Evolutionary conservation across 2,797 vertebrate genomes (phyloP), one percentile per base, ranked within the genome.

Genomic region (Lycodopsis pacificus): DNA sequence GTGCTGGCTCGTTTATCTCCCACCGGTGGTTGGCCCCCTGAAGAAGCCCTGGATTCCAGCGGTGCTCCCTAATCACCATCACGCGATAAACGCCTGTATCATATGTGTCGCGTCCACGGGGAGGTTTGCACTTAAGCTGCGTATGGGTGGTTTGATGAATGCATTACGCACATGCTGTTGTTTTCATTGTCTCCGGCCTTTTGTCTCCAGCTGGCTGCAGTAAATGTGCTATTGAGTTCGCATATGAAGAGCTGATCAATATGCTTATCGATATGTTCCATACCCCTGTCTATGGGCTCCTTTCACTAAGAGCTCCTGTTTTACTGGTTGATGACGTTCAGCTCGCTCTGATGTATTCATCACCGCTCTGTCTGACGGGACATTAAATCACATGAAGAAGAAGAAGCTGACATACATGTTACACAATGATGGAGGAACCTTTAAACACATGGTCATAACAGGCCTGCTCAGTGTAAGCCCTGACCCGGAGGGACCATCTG

Each of bases 131-230:
- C 34, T 48, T 81, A 84, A 75, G 65, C 81, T 44, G 71, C 38
- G 78, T 73, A 71, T 12, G 5, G 68, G 13, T 22, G 72, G 2
- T 75, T 51, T 68, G 73, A 32, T 48, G 57, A 40, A 75, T n/a
- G 38, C 84, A 11, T 53, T 57, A 71, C 74, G 77, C 87, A 84
- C 88, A 86, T 80, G 85, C 68, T 82, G 83, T 65, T 88, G 82
- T 83, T 88, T 74, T 83, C 51, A 40, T 84, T n/a, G 36, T 27
- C 48, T 51, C 59, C 22, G 65, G 57, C 69, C 76, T 71, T 84
- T 79, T 83, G 79, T 83, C 64, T 59, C 20, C 12, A 40, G 5
- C 27, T 51, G 54, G 20, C 64, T 76, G 73, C 51, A 32, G 3
- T 34, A 34, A 27, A 19, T 78, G 68, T 79, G 75, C 64, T 70